phyloP scores from a whole-genome alignment of 2,888 invertebrate species.

The Cheilosia vulpina region DNA sequence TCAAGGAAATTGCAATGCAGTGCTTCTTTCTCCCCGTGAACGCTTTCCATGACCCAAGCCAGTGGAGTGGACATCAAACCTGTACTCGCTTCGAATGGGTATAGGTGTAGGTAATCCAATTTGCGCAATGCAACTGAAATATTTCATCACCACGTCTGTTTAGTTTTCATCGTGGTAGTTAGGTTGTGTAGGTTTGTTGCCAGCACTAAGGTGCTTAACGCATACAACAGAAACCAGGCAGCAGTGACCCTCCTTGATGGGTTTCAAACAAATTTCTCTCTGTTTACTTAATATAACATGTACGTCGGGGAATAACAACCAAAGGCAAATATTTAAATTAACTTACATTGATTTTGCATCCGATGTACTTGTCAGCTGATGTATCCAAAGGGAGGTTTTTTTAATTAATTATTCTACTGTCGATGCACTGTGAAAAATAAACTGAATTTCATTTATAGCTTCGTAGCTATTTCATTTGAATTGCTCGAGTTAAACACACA shows the following conservation, averaged over 20 bases:
- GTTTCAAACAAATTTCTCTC: constrained; percentile 32
- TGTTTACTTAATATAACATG: background rate
- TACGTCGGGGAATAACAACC: background rate
- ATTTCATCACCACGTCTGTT: constrained; percentile 8
- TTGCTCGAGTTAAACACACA: background rate
- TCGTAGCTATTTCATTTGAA: constrained; percentile 14
- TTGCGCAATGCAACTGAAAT: constrained; percentile 40
- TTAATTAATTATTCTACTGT: constrained; percentile 11
- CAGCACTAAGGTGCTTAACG: constrained; percentile 48
- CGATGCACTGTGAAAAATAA: constrained; percentile 20
- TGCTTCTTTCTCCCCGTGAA: background rate
- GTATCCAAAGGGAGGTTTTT: constrained; percentile 36
- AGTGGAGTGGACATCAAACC: constrained; percentile 19
- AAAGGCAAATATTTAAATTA: constrained; percentile 27
- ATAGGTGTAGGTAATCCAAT: constrained; percentile 36
- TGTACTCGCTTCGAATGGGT: constrained; percentile 3
- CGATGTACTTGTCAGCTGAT: constrained; percentile 11
- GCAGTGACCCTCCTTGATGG: constrained; percentile 50
- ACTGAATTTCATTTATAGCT: background rate
- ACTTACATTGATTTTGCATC: constrained; percentile 59
- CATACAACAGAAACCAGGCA: constrained; percentile 26
- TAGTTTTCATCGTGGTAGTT: background rate
- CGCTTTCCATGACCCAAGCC: constrained; percentile 18
- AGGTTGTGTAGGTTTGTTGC: background rate
- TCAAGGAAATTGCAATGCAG: background rate